Evolutionary conservation across 2,797 vertebrate species (phyloP).

Genomic region (Sebastes reedi): DNA sequence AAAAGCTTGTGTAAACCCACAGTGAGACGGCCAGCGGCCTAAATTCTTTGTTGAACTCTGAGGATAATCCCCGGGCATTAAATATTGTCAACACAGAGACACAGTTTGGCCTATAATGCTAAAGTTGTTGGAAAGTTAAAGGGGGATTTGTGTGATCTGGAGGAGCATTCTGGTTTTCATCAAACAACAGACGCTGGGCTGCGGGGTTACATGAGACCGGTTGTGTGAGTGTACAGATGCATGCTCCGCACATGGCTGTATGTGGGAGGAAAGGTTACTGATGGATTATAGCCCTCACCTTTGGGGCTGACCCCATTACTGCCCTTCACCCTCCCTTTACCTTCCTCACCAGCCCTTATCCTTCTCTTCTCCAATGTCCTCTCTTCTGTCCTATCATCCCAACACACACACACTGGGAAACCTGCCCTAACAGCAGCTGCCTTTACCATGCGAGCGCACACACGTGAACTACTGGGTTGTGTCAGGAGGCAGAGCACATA

Average conservation of each 20-base stretch:
- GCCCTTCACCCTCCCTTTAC: conserved; percentile 57
- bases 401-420: background rate
- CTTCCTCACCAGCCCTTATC: conserved; percentile 32
- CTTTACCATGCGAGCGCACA: background rate
- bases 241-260: conserved; percentile 32
- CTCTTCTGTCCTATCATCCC: conserved; percentile 6
- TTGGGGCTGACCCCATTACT: conserved; percentile 79
- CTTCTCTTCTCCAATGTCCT: conserved; percentile 24
- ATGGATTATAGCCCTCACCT: conserved; percentile 80
- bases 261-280: conserved; percentile 72
- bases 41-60: conserved; percentile 70
- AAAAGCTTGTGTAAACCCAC: conserved; percentile 71
- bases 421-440: conserved; percentile 9
- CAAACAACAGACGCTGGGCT: conserved; percentile 61
- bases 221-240: conserved; percentile 31
- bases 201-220: conserved; percentile 17
- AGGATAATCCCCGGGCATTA: conserved; percentile 77
- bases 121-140: conserved; percentile 70
- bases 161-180: conserved; percentile 78
- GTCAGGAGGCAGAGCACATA: conserved; percentile 34
- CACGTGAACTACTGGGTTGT: conserved; percentile 14
- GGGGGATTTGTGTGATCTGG: conserved; percentile 68
- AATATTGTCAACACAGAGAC: conserved; percentile 82
- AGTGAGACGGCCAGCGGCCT: conserved; percentile 57
- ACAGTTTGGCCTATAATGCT: conserved; percentile 69